Evolutionary conservation across 2,113 vertebrate species (phyloP).

Genomic region (Anas platyrhynchos): DNA sequence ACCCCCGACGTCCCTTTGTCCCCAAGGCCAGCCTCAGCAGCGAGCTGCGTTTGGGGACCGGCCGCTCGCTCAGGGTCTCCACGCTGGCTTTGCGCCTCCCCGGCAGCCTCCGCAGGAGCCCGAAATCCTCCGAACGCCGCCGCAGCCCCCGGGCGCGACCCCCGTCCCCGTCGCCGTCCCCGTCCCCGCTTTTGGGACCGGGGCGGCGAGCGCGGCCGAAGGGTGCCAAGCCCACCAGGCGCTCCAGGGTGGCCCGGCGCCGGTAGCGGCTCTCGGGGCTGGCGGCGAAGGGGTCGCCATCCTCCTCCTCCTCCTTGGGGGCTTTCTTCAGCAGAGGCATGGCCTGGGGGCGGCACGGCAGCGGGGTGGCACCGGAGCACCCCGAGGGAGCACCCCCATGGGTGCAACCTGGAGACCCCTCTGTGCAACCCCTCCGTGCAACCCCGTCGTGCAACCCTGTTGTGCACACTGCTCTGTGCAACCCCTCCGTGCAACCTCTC

Average conservation of each 20-base stretch:
- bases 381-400: fast-evolving
- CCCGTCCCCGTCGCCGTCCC: conserved; percentile 60
- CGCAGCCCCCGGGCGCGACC: conserved; percentile 74
- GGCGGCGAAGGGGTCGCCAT: conserved; percentile 77
- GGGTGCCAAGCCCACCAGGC: conserved; percentile 83
- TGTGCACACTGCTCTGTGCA: no score
- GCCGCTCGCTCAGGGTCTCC: not conserved
- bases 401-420: not conserved
- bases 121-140: conserved; percentile 85
- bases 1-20: not conserved
- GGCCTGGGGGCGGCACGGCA: not conserved
- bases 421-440: no score
- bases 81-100: conserved; percentile 60
- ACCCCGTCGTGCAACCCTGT: no score
- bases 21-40: not conserved
- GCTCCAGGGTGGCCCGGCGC: conserved; percentile 82
- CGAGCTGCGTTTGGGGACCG: not conserved
- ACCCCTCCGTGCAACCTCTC: no score
- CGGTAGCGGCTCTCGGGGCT: conserved; percentile 70
- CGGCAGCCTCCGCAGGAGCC: conserved; percentile 76
- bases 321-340: conserved; percentile 88
- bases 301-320: conserved; percentile 72
- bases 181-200: conserved; percentile 58
- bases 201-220: conserved; percentile 83
- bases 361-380: not conserved